Conservation (phyloP, 2,113 vertebrate species). For the Halcyon malimbica region DNA sequence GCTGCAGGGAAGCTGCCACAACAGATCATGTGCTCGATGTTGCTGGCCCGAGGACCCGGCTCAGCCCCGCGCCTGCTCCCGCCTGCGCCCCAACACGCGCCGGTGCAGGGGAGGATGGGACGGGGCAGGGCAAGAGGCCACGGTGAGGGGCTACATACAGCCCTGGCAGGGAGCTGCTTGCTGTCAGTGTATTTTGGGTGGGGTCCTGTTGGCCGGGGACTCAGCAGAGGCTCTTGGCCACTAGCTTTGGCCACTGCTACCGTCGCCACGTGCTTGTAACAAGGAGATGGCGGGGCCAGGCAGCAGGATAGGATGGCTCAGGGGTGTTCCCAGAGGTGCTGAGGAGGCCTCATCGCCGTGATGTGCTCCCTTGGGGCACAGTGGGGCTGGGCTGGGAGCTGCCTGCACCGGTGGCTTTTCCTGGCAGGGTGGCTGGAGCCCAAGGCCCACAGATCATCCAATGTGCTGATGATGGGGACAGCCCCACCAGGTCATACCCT, state of each 20-base stretch:
- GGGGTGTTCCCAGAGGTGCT: not conserved
- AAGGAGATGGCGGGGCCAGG: not conserved
- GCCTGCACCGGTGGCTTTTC: not conserved
- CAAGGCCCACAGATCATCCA: rapidly evolving
- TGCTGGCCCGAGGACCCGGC: slow-evolving; percentile 60
- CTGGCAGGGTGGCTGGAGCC: not conserved
- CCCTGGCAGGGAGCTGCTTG: rapidly evolving
- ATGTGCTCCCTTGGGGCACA: not conserved
- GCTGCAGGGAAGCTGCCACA: slow-evolving; percentile 80
- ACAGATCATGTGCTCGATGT: slow-evolving; percentile 69
- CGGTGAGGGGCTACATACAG: not conserved
- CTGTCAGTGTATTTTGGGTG: rapidly evolving
- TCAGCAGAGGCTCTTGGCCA: not conserved
- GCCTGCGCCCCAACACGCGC: not conserved
- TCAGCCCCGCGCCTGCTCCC: not conserved
- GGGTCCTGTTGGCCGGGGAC: not conserved
- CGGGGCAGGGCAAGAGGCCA: not conserved
- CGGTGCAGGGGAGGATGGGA: not conserved
- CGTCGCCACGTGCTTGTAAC: rapidly evolving
- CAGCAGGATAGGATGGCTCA: not conserved
- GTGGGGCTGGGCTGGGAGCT: not conserved
- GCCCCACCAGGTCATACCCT: rapidly evolving
- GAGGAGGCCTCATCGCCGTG: no score
- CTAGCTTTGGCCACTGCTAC: not conserved
- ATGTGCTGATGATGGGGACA: rapidly evolving